Conservation (phyloP, 2,797 vertebrate genomes). For the Dallia pectoralis region DNA sequence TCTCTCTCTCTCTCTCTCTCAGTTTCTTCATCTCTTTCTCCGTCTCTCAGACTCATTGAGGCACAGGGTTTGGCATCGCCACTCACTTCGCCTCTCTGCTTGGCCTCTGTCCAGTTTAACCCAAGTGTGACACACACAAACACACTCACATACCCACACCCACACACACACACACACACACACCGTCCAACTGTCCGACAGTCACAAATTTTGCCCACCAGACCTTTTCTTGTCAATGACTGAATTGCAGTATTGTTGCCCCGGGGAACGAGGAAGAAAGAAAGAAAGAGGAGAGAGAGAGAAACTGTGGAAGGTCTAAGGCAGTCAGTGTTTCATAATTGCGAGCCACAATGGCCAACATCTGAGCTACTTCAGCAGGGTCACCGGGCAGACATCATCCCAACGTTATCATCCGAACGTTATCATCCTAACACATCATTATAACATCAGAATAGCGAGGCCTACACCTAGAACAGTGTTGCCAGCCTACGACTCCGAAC, state of each 20-base stretch:
- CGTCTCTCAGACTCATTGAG: slow-evolving; percentile 63
- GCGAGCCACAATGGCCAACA: neutral
- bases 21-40: slow-evolving; percentile 19
- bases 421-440: neutral
- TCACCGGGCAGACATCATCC: neutral
- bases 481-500: neutral
- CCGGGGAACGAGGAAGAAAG: slow-evolving; percentile 13
- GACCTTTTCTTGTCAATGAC: slow-evolving; percentile 1
- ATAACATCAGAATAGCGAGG: neutral
- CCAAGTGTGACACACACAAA: neutral
- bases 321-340: neutral
- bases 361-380: too few relatives aligned
- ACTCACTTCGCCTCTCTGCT: slow-evolving; percentile 38
- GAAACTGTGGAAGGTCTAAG: neutral
- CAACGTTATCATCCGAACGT: neutral
- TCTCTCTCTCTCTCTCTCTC: slow-evolving; percentile 20
- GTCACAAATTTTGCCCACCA: slow-evolving; percentile 22
- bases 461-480: neutral
- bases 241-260: neutral
- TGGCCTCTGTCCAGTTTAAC: too few relatives aligned
- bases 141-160: neutral
- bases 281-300: slow-evolving; percentile 4
- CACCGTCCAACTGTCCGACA: neutral
- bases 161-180: neutral
- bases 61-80: slow-evolving; percentile 59